Conservation (phyloP, 2,888 invertebrate genomes). For the Phaonia tiefii region DNA sequence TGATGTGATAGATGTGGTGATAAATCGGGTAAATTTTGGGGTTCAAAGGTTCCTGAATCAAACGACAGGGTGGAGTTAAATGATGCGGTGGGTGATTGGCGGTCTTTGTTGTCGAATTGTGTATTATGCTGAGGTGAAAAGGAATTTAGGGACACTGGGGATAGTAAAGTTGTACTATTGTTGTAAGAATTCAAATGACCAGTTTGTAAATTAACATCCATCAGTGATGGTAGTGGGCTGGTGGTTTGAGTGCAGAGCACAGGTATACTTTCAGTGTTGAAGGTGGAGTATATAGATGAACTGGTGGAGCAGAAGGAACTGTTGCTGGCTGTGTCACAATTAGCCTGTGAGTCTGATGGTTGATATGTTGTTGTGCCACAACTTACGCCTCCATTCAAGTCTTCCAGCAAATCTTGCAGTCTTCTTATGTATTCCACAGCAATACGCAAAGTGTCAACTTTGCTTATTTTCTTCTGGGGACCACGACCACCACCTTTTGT, state of each 20-base stretch:
- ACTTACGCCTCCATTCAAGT: slow-evolving; percentile 71
- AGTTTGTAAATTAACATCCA: slow-evolving; percentile 58
- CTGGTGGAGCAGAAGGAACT: slow-evolving; percentile 69
- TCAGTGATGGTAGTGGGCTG: slow-evolving; percentile 55
- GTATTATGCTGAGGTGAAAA: slow-evolving; percentile 63
- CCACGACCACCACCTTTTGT: slow-evolving; percentile 86
- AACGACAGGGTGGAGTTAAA: slow-evolving; percentile 78
- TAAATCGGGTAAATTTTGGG: slow-evolving; percentile 68
- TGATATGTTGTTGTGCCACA: slow-evolving; percentile 43
- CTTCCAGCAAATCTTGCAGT: slow-evolving; percentile 86
- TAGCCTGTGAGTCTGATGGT: slow-evolving; percentile 80
- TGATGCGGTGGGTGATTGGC: slow-evolving; percentile 76
- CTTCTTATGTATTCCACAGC: slow-evolving; percentile 95
- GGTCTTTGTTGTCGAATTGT: slow-evolving; percentile 54
- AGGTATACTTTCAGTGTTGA: slow-evolving; percentile 48
- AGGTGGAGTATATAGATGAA: slow-evolving; percentile 51
- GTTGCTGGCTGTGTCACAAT: slow-evolving; percentile 77
- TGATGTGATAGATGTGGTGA: background rate
- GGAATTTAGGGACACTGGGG: slow-evolving; percentile 72
- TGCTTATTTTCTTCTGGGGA: slow-evolving; percentile 91
- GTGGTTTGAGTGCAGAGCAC: slow-evolving; percentile 53
- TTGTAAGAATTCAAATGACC: slow-evolving; percentile 45
- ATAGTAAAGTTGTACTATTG: slow-evolving; percentile 72
- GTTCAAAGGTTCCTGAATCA: slow-evolving; percentile 77
- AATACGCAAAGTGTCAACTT: slow-evolving; percentile 92